phyloP scores from a whole-genome alignment of 2,113 vertebrate species.

The Bothrops jararaca region DNA sequence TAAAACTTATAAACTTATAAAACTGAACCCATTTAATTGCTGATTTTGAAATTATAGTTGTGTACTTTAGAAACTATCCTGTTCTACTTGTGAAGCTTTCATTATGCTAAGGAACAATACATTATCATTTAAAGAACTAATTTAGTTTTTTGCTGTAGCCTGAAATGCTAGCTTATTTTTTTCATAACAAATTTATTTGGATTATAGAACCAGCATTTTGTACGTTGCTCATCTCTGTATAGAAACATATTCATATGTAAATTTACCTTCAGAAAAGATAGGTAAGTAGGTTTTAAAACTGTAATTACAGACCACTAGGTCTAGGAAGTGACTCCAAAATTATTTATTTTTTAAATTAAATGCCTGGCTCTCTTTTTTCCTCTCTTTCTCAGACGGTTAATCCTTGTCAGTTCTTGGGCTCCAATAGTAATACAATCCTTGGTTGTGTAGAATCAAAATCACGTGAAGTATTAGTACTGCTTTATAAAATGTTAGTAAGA shows the following conservation, averaged over 20 bases:
- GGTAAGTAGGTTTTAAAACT: neutral
- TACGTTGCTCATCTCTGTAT: neutral
- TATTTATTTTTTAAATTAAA: conserved; percentile 9
- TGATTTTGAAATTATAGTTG: neutral
- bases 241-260: neutral
- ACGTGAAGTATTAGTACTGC: too few relatives aligned
- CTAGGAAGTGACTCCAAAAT: neutral
- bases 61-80: neutral
- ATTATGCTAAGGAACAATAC: neutral
- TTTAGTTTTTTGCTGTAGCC: neutral
- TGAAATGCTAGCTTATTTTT: neutral
- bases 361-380: neutral
- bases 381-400: neutral
- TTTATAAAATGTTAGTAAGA: too few relatives aligned
- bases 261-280: neutral
- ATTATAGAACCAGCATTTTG: neutral
- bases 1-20: too few relatives aligned
- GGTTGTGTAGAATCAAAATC: too few relatives aligned
- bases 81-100: neutral
- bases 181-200: neutral
- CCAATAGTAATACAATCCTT: too few relatives aligned
- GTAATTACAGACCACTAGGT: conserved; percentile 3
- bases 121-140: neutral
- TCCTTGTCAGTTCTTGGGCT: neutral
- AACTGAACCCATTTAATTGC: neutral